Percentiles rank a stretch among this genome's conserved stretches.
Conservation (phyloP, 1,140 invertebrate genomes). For the Hycleus cichorii region DNA sequence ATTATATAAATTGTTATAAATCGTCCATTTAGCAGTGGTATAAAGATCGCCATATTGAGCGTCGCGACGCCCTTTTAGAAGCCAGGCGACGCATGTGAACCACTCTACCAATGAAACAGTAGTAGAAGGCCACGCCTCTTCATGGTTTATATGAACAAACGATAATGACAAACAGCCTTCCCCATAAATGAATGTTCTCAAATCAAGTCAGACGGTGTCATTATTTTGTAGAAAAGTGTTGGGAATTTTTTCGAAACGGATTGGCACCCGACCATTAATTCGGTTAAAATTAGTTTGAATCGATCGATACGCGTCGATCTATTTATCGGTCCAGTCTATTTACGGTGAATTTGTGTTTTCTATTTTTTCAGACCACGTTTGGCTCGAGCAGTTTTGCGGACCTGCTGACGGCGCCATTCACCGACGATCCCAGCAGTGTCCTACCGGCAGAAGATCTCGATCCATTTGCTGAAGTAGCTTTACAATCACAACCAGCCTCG, state of each 20-base stretch:
- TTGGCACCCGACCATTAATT: too few species aligned
- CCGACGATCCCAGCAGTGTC: conserved; percentile 42
- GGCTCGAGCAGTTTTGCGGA: conserved; percentile 58
- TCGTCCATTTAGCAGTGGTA: not conserved
- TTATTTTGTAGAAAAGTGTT: too few species aligned
- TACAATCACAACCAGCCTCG: conserved; percentile 33
- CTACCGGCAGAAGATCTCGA: conserved; percentile 38
- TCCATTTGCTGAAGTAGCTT: conserved; percentile 37
- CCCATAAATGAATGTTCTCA: too few species aligned
- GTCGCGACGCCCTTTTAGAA: conserved; percentile 24
- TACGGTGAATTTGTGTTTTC: not conserved
- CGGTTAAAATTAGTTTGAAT: too few species aligned
- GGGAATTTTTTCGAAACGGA: too few species aligned
- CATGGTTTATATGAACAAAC: conserved; percentile 17
- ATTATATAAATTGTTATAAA: too few species aligned
- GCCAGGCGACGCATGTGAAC: conserved; percentile 22
- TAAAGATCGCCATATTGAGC: conserved; percentile 21
- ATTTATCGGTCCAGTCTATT: too few species aligned
- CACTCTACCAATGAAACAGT: conserved; percentile 21
- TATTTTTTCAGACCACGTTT: conserved; percentile 49
- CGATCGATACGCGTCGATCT: too few species aligned
- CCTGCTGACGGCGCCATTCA: conserved; percentile 52
- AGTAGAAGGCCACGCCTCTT: conserved; percentile 21
- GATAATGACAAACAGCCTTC: conserved; percentile 18
- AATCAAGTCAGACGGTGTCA: too few species aligned